Conservation (phyloP, 2,113 vertebrate species). For the Pardalotus punctatus region DNA sequence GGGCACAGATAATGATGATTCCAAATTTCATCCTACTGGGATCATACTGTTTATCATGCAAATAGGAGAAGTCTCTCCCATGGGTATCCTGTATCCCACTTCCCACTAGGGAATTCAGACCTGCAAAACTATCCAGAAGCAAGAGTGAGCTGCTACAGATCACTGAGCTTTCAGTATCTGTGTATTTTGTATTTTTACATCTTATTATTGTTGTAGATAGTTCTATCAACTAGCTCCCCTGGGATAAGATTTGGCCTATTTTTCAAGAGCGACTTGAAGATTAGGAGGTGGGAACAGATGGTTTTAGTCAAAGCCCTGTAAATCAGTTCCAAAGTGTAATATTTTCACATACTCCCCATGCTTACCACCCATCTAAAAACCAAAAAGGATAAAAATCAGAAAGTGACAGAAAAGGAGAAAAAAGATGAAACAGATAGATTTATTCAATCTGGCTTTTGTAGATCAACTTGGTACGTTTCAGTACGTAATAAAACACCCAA, state of each 20-base stretch:
- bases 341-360: conserved; percentile 46
- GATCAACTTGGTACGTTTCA: neutral
- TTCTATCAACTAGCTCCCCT: neutral
- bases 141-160: conserved; percentile 14
- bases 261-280: conserved; percentile 37
- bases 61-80: neutral
- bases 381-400: neutral
- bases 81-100: neutral
- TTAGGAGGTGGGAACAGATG: conserved; percentile 65
- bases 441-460: conserved; percentile 18
- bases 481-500: conserved; percentile 33
- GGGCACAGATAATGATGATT: neutral
- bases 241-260: conserved; percentile 33
- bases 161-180: conserved; percentile 22
- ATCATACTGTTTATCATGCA: neutral
- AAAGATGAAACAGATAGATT: conserved; percentile 11
- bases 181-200: conserved; percentile 22
- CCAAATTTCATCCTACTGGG: neutral
- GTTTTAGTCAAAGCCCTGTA: conserved; percentile 60
- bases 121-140: conserved; percentile 14
- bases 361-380: neutral
- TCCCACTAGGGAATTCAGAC: neutral
- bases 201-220: conserved; percentile 53
- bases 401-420: conserved; percentile 6
- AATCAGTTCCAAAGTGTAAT: conserved; percentile 41